A percentile compares a stretch with the other conserved stretches of the same genome.
Evolutionary conservation across 2,113 vertebrate genomes (phyloP).

Genomic region (Clarias gariepinus): DNA sequence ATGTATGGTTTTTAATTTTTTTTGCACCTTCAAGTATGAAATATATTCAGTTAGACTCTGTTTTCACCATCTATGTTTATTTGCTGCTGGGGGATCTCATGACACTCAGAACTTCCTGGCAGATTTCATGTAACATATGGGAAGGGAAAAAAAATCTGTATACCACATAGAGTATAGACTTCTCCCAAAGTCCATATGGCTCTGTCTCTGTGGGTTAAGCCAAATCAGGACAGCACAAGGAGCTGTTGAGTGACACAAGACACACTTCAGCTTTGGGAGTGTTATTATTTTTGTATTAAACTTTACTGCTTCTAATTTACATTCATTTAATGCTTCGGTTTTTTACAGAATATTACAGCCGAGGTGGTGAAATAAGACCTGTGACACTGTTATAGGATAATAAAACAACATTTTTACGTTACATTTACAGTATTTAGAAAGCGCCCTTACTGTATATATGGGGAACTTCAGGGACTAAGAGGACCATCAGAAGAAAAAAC

Average conservation of each 20-base stretch:
- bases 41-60: background rate
- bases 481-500: background rate
- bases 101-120: background rate
- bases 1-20: conserved; percentile 4
- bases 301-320: background rate
- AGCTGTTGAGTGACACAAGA: background rate
- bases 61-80: background rate
- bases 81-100: conserved; percentile 4
- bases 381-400: background rate
- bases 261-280: background rate
- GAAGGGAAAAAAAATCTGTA: background rate
- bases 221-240: background rate
- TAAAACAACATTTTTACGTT: background rate
- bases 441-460: background rate
- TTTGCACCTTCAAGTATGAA: conserved; percentile 32
- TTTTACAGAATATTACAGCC: background rate
- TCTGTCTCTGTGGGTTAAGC: background rate
- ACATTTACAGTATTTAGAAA: background rate
- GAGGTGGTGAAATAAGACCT: background rate
- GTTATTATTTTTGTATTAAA: background rate
- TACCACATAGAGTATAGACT: background rate
- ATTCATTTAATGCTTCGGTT: background rate
- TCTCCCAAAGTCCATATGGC: background rate
- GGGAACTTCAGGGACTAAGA: background rate
- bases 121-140: background rate